Conservation (phyloP, 2,113 vertebrate species). For the Electrona antarctica region DNA sequence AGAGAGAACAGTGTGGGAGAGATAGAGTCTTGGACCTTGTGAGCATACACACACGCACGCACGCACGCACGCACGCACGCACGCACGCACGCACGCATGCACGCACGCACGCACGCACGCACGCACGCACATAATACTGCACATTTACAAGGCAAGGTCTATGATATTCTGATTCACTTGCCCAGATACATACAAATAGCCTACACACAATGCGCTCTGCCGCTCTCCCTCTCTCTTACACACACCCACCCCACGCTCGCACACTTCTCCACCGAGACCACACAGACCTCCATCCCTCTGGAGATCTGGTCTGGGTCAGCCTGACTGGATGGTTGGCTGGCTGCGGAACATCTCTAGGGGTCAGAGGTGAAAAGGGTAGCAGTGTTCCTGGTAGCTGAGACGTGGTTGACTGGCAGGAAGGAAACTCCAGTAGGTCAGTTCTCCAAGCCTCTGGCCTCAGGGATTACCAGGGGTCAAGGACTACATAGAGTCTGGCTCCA, state of each 20-base stretch:
- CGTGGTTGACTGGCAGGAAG: slow-evolving; percentile 47
- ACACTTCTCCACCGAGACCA: slow-evolving; percentile 46
- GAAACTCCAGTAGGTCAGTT: slow-evolving; percentile 44
- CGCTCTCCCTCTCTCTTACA: not conserved
- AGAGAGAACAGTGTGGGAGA: slow-evolving; percentile 9
- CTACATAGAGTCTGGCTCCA: slow-evolving; percentile 62
- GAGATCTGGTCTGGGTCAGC: slow-evolving; percentile 24
- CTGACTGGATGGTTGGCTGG: slow-evolving; percentile 6
- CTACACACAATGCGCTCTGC: slow-evolving; percentile 4
- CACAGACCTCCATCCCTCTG: slow-evolving; percentile 33
- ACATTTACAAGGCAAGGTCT: slow-evolving; percentile 24
- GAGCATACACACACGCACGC: not conserved
- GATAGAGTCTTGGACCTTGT: slow-evolving; percentile 26
- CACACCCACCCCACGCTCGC: slow-evolving; percentile 7
- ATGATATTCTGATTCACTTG: slow-evolving; percentile 30
- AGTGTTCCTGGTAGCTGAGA: slow-evolving; percentile 59
- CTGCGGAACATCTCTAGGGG: slow-evolving; percentile 21
- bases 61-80: not conserved
- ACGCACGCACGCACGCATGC: not conserved
- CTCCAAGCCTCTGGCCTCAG: slow-evolving; percentile 36
- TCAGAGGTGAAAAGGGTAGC: slow-evolving; percentile 43
- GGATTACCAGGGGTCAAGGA: slow-evolving; percentile 50
- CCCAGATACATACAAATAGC: slow-evolving; percentile 8
- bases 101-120: not conserved
- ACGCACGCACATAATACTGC: not conserved